Evolutionary conservation across 2,113 vertebrate genomes (phyloP).

Genomic region (Dinomys branickii): DNA sequence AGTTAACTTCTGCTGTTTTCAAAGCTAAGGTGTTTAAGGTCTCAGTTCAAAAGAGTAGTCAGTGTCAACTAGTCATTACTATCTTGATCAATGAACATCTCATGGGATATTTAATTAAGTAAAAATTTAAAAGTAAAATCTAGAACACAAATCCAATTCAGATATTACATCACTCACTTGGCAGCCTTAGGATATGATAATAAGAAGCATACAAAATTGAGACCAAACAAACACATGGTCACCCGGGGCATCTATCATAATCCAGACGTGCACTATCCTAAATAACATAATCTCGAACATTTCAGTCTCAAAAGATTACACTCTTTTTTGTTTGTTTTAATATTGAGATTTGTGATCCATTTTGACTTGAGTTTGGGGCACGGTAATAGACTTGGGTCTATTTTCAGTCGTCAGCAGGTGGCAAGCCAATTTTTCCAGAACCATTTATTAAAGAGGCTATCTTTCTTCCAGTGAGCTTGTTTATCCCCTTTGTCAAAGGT

Average conservation of each 20-base stretch:
- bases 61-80: not conserved
- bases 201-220: not conserved
- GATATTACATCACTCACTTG: not conserved
- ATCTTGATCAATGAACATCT: not conserved
- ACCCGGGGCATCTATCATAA: too few species aligned
- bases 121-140: not conserved
- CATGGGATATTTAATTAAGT: not conserved
- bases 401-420: too few species aligned
- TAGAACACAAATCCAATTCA: not conserved
- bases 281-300: not conserved
- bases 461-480: too few species aligned
- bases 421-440: too few species aligned
- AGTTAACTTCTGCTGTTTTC: not conserved
- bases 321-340: too few species aligned
- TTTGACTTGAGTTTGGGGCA: too few species aligned
- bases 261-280: not conserved
- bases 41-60: not conserved
- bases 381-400: too few species aligned
- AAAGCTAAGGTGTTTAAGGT: not conserved
- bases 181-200: not conserved
- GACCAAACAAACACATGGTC: not conserved
- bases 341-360: too few species aligned
- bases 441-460: too few species aligned
- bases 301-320: not conserved
- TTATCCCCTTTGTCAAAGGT: too few species aligned